These are phyloP conservation scores for Odocoileus virginianus DNA, from an alignment of 2,113 vertebrate genomes.

Conservation along the genomic window DNA sequence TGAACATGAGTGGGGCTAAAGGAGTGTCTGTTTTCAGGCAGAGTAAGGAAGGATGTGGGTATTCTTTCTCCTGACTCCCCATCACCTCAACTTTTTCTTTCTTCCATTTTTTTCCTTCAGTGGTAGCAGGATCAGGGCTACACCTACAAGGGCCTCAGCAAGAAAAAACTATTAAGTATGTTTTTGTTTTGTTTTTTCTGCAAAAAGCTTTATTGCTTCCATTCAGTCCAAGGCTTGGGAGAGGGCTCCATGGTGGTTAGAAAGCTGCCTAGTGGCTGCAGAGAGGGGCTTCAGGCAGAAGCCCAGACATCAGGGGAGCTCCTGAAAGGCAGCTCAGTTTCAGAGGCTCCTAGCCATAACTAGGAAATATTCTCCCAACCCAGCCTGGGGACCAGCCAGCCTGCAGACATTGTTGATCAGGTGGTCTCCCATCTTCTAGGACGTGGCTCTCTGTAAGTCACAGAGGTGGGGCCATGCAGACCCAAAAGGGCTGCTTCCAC, in stretches of 20 bases:
- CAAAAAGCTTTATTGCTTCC: background rate
- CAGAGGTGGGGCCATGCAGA: background rate
- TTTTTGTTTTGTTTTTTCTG: background rate
- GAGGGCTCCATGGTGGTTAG: background rate
- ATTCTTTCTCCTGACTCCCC: background rate
- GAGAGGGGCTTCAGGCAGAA: background rate
- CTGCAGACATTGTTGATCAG: background rate
- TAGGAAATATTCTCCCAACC: background rate
- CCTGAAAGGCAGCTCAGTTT: background rate
- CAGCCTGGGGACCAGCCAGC: background rate
- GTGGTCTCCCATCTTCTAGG: background rate
- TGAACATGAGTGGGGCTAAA: background rate
- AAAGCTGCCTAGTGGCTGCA: background rate
- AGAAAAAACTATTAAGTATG: background rate
- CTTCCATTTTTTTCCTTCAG: background rate
- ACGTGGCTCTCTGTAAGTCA: background rate
- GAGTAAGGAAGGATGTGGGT: background rate
- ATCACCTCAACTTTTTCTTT: background rate
- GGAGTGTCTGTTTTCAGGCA: background rate
- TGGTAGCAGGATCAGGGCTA: background rate
- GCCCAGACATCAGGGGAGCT: background rate
- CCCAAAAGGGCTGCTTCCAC: background rate
- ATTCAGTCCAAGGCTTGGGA: background rate
- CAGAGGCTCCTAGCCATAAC: background rate
- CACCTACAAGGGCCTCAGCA: background rate